These are phyloP conservation scores for Melopsittacus undulatus DNA, from an alignment of 2,797 vertebrate genomes.

Conservation along the genomic window DNA sequence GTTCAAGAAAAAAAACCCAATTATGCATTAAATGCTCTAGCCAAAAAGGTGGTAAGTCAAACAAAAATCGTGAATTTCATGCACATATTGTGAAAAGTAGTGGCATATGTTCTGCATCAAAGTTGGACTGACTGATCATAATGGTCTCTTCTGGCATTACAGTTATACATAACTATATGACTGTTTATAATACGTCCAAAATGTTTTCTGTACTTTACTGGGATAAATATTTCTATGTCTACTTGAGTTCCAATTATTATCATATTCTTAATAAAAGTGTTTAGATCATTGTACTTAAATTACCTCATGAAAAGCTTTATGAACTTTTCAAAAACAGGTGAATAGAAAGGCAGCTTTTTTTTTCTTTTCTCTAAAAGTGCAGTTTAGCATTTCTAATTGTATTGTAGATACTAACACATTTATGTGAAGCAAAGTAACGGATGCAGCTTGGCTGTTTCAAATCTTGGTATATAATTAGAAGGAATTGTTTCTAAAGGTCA, in stretches of 20 bases:
- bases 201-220: background rate
- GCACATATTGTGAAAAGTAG: background rate
- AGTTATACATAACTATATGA: background rate
- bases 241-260: background rate
- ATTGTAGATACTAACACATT: background rate
- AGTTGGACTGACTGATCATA: background rate
- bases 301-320: background rate
- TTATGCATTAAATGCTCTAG: background rate
- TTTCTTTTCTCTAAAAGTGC: background rate
- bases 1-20: background rate
- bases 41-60: background rate
- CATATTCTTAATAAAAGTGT: background rate
- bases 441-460: background rate
- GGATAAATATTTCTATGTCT: background rate
- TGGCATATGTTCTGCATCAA: background rate
- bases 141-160: background rate
- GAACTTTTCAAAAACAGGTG: background rate
- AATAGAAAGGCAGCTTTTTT: background rate
- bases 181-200: background rate
- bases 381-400: background rate
- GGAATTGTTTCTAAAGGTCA: background rate
- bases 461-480: background rate
- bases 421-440: background rate
- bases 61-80: background rate
- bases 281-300: background rate